Base-by-base conservation (phyloP, 2,797 vertebrate species). In the Crocidura indochinensis region DNA sequence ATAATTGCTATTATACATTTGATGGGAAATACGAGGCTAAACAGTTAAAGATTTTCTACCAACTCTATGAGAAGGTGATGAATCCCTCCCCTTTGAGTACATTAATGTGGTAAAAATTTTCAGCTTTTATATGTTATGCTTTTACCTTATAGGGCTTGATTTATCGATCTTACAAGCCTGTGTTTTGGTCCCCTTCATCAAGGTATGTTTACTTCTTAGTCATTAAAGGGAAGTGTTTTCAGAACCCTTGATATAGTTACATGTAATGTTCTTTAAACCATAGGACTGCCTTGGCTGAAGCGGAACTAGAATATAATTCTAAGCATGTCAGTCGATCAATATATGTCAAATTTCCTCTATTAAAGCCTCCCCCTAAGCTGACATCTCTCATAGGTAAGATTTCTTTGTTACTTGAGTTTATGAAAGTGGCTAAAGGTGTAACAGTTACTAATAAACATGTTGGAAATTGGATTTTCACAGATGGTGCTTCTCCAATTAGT, bases 131-230 rank as follows among this genome's bases (percentile, higher is more conserved):
- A 20, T 69, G 92, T 8, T 94, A 27, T 29, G 0, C 96, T 83
- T 90, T 6, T 87, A 19, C n/a, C 77, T 87, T 90, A 26, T 87
- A 99, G 99, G 99, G 98, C 56, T 98, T 99, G 86, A 97, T 99
- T 96, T 99, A 99, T 97, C 99, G 97, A 94, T 99, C 99, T 96
- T 99, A 98, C 96, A 99, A 99, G 88, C 99, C 99, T 0, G 98
- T 99, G 49, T 99, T 99, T 97, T 99, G 99, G 99, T 99, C 99
- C 91, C 99, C 99, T 46, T 99, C 99, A 79, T 98, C 99, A 81
- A 98, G 98, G 99, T 99, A 98, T 94, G 68, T 95, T 65, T 88
- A 27, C 80, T 78, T 84, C 64, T 67, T 68, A 15, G 12, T 84
- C 29, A 51, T 53, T 82, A 60, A 73, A 80, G 60, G 38, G 31